phyloP scores from a whole-genome alignment of 2,113 vertebrate genomes.

The Petrocephalus microphthalmus region DNA sequence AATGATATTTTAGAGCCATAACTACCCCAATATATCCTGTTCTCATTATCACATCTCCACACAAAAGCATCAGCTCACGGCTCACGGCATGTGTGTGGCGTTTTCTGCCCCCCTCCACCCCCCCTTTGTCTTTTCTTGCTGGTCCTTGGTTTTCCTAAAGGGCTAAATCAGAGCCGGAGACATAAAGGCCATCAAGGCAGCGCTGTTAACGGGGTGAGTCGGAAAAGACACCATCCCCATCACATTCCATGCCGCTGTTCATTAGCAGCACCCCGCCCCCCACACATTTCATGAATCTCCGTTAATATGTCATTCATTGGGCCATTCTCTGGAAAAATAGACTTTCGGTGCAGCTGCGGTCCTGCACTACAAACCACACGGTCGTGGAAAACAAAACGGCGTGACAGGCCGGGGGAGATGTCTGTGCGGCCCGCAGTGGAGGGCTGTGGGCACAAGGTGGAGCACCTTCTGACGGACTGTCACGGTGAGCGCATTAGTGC shows the following conservation, averaged over 20 bases:
- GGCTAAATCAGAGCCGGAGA: constrained; percentile 16
- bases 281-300: constrained; percentile 18
- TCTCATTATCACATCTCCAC: constrained; percentile 14
- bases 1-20: constrained; percentile 22
- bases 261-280: neutral
- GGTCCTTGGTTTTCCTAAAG: constrained; percentile 16
- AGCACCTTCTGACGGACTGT: neutral
- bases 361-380: neutral
- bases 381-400: neutral
- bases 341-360: neutral
- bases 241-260: neutral
- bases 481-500: constrained; percentile 18
- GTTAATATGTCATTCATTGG: constrained; percentile 14
- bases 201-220: constrained; percentile 1
- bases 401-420: neutral
- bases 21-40: constrained; percentile 17
- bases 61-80: neutral
- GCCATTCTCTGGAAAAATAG: constrained; percentile 5
- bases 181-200: constrained; percentile 9
- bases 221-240: constrained; percentile 10
- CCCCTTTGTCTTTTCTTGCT: neutral
- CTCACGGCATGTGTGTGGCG: neutral
- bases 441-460: neutral
- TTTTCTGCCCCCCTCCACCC: neutral
- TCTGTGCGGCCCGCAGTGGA: neutral